A percentile compares a stretch with the other conserved stretches of the same genome.
These are phyloP conservation scores for Campylomormyrus numenius DNA, from an alignment of 2,113 vertebrate genomes.

Conservation along the genomic window DNA sequence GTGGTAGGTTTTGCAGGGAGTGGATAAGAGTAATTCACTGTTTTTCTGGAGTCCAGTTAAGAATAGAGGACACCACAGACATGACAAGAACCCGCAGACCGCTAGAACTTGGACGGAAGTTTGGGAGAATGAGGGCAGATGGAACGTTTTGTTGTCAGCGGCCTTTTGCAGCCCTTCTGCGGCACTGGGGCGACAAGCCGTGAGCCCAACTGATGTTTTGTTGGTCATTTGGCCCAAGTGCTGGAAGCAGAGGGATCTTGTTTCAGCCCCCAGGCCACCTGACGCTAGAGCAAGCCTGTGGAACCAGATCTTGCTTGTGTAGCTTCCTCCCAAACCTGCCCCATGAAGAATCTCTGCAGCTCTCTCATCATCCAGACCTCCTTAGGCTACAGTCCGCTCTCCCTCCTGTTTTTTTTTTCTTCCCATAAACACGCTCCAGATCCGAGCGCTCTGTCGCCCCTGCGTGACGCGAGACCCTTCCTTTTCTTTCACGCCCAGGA, in stretches of 20 bases:
- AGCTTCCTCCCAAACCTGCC: background rate
- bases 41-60: background rate
- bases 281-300: background rate
- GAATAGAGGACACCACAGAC: background rate
- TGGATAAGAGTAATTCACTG: background rate
- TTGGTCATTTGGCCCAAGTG: background rate
- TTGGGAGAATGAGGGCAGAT: background rate
- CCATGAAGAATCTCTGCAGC: background rate
- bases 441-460: background rate
- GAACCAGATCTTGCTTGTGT: slow-evolving; percentile 1
- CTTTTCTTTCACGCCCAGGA: background rate
- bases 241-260: background rate
- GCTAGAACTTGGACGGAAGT: background rate
- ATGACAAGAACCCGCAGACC: background rate
- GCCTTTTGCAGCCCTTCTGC: background rate
- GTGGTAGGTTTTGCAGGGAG: background rate
- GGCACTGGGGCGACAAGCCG: background rate
- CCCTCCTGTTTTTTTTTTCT: background rate
- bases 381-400: background rate
- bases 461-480: background rate
- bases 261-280: background rate
- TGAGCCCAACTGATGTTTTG: background rate
- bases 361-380: background rate
- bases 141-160: background rate
- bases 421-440: background rate